Evolutionary conservation across 2,888 invertebrate species (phyloP), one percentile per base, ranked within the genome.

Genomic region (Macaria liturata): DNA sequence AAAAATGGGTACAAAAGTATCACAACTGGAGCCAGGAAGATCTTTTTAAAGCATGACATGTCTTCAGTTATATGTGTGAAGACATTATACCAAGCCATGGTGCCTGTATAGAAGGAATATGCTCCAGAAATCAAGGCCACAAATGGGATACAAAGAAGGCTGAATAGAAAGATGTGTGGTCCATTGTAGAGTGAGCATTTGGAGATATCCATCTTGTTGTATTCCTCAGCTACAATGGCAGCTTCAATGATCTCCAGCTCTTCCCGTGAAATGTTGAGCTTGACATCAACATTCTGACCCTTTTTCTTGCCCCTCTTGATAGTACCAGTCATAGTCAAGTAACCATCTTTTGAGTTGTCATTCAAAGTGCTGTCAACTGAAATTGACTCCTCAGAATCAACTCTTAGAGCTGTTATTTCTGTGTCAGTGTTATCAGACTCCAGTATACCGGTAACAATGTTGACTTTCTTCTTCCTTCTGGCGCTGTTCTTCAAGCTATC

Each of bases 1-100:
- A 94, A 89, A 78, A 96, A 92, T 37, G 96, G 96, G 83, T 95
- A 96, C 31, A 93, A 88, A 44, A 96, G 77, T 70, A 96, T 93
- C 8, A 95, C 89, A 51, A 96, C 71, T 0, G 96, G 96, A 43
- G 95, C 94, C 61, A 95, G 82, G 44, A 94, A 82, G 8, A 95
- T 83, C 75, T 94, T 94, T 72, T 94, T 94, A 57, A 93, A 79
- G 67, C 94, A 92, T 50, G 93, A 93, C 67, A 93, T 93, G 70
- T 95, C 94, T 73, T 95, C 95, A 57, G 94, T 94, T 54, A 95
- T 93, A 74, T 94, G 94, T 46, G 94, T 93, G 74, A 95, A 95
- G 64, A 95, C 92, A 70, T 95, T 96, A 75, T 96, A 96, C 96
- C 96, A 96, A 49, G 95, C 94, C 70, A 95, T 83, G 1, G 95